Evolutionary conservation across 2,113 vertebrate species (phyloP).

Genomic region (Burhinus oedicnemus): DNA sequence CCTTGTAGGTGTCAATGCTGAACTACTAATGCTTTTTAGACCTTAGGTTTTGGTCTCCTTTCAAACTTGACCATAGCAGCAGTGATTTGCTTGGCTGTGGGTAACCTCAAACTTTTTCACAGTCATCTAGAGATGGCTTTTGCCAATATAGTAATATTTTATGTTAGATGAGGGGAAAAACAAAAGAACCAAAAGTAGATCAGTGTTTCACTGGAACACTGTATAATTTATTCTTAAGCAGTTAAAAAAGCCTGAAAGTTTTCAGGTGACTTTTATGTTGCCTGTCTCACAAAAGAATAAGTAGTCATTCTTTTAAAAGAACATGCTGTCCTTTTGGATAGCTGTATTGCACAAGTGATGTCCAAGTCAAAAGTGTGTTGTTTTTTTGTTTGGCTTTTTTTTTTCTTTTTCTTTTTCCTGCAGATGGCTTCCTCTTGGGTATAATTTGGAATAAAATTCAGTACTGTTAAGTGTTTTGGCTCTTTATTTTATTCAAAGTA

Average conservation of each 20-base stretch:
- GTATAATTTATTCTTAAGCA: not conserved
- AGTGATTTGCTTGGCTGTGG: not conserved
- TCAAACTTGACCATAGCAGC: not conserved
- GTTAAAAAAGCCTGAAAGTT: not conserved
- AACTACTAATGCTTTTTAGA: not conserved
- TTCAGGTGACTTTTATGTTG: slow-evolving; percentile 54
- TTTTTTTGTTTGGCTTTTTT: not conserved
- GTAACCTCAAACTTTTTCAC: not conserved
- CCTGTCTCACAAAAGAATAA: slow-evolving; percentile 20
- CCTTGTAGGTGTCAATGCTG: not conserved
- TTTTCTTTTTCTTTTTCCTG: slow-evolving; percentile 58
- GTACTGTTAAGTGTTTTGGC: slow-evolving; percentile 61
- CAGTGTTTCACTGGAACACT: not conserved
- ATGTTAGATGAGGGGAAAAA: not conserved
- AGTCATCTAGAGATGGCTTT: not conserved
- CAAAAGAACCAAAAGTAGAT: not conserved
- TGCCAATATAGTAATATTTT: not conserved
- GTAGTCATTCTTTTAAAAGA: slow-evolving; percentile 51
- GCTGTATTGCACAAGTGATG: slow-evolving; percentile 56
- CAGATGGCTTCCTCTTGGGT: slow-evolving; percentile 69
- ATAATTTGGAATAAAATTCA: slow-evolving; percentile 64
- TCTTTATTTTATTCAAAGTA: slow-evolving; percentile 55
- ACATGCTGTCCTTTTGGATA: slow-evolving; percentile 61
- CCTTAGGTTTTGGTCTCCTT: not conserved
- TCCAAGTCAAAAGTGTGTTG: slow-evolving; percentile 23